Evolutionary conservation across 2,888 invertebrate genomes (phyloP), one percentile per base, ranked within the genome.

Genomic region (Coelinius sp.): DNA sequence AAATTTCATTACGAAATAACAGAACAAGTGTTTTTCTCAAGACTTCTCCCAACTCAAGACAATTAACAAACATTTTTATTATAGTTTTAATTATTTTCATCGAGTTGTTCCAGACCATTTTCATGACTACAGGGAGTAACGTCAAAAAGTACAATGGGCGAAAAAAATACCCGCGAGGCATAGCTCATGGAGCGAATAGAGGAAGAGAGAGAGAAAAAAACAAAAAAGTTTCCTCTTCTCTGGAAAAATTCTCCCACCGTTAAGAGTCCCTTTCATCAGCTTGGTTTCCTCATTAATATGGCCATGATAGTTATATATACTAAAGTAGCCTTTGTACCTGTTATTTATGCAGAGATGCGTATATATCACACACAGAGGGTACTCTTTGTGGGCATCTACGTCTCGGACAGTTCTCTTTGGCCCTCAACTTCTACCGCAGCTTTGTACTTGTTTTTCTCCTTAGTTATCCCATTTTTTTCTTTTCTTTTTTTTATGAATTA

Each of bases 321-420:
- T 76, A 77, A 78, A 79, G 75, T 79, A 78, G 78, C 77, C 78
- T 79, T 80, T 79, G 79, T 79, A 41, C 63, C 25, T 25, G 70
- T 53, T 64, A 62, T 68, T 63, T 76, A 77, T 77, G 73, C 75
- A 70, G 74, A 41, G 66, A 59, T 69, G 70, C 73, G 75, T 74
- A 72, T 64, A 74, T 63, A 70, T 70, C 38, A 52, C 70, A 72
- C 67, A 71, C 68, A 73, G 72, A 70, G 75, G 69, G 74, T 75
- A 41, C 41, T 31, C 67, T 68, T 56, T 56, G 41, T 68, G 53
- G 52, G 17, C 41, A 38, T 14, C 24, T 41, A 12, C 41, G 46
- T 49, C 46, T 49, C 46, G 46, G 46, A 49, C 46, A 59, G 59
- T 59, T 59, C 59, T 35, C 59, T 53, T 24, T 53, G 27, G 53